Percentiles rank a stretch among this genome's conserved stretches.
These are phyloP conservation scores for Rhinoraja longicauda DNA, from an alignment of 2,797 vertebrate species.

Conservation along the genomic window DNA sequence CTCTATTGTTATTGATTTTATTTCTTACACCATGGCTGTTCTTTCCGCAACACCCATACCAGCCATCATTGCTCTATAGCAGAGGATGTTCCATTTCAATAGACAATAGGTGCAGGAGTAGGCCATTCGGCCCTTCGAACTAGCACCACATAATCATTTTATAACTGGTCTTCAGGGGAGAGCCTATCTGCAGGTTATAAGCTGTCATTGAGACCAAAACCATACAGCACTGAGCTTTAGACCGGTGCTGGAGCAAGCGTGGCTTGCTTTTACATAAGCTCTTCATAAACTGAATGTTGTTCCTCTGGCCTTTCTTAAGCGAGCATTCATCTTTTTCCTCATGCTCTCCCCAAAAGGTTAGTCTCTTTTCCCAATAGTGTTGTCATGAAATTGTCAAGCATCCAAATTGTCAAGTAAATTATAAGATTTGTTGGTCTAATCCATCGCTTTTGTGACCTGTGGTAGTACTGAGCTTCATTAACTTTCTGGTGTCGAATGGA, in stretches of 20 bases:
- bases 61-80: background rate
- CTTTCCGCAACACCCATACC: background rate
- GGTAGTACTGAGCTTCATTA: too few relatives aligned
- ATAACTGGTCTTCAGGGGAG: background rate
- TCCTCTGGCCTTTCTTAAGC: too few relatives aligned
- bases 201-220: background rate
- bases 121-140: too few relatives aligned
- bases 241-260: background rate
- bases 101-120: too few relatives aligned
- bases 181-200: background rate
- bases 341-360: background rate
- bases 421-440: too few relatives aligned
- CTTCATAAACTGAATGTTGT: background rate
- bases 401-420: too few relatives aligned
- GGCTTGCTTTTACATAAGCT: background rate
- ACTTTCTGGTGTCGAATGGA: too few relatives aligned
- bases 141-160: too few relatives aligned
- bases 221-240: background rate
- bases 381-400: too few relatives aligned
- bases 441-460: too few relatives aligned
- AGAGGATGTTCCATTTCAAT: background rate
- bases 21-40: background rate
- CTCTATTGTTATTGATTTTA: background rate
- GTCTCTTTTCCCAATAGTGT: too few relatives aligned
- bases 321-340: background rate